Evolutionary conservation across 2,113 vertebrate genomes (phyloP), one percentile per base, ranked within the genome.

Genomic region (Tricholaema leucomelas): DNA sequence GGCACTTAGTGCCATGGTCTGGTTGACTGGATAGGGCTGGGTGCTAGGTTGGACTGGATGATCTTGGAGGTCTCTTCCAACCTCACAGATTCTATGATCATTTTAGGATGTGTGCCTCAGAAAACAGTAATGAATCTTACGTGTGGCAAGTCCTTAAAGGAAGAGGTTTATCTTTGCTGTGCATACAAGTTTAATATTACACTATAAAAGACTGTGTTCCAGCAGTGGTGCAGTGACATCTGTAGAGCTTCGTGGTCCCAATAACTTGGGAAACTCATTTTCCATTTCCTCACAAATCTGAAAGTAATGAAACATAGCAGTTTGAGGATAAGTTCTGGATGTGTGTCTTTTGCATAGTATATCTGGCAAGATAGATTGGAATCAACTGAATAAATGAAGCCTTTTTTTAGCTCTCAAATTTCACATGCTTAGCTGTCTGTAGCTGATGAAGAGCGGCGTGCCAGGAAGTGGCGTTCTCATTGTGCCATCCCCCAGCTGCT

Each of bases 321-420:
- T 90, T 55, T 79, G 58, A 73, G 35, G 65, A 46, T 74, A 88
- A 74, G 33, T 94, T 90, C 78, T 52, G 27, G 42, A n/a, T n/a
- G 5, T 54, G 64, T 52, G 35, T 12, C 12, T 17, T 67, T 87
- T 92, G 42, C 40, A 8, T 87, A 81, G 46, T 58, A 15, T 75
- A 88, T 78, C 73, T 88, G 52, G 60, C 60, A 83, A 75, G 61
- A 67, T 74, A 81, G 14, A 31, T 66, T 50, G 75, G 88, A 91
- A 87, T 72, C 67, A 81, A 81, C 81, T 75, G 36, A 84, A 94
- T 94, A 92, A 87, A 90, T 90, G 59, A 78, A 73, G 58, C 54
- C 28, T 61, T 31, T 7, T 81, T 91, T 93, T 91, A 95, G 84
- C 55, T 71, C 55, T 92, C 48, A 76, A 13, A 71, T 90, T 90